Base-by-base conservation (phyloP, 2,888 invertebrate species). In the Cacoxenus indagator region DNA sequence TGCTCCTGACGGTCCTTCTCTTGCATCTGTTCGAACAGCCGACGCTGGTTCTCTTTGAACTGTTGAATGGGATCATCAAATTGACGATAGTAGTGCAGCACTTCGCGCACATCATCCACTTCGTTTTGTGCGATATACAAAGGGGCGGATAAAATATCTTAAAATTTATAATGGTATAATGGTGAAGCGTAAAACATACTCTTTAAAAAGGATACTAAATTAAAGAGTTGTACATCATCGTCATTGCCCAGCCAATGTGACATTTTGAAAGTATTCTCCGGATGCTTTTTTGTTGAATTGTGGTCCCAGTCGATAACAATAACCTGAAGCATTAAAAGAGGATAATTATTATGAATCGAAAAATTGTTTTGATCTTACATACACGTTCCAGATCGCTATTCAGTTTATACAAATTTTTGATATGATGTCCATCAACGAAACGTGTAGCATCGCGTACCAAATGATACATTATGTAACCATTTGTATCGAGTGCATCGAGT, bases 271-370 rank as follows among this genome's bases (percentile, higher is more conserved):
- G 96, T 92, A 89, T 99, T 99, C 81, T 96, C 93, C 1, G 95
- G 94, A 85, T 98, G 96, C 83, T 95, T 92, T 87, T 95, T 93
- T 2, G 96, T 94, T 4, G 97, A 94, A 73, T 94, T 91, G 29
- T 91, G 89, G 89, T 98, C 95, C 95, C 98, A 99, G 87, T 99
- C 99, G 31, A 99, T 91, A 61, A 97, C 95, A 85, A 99, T 97
- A 0, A 98, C 97, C 93, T 96, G 83, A n/a, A n/a, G n/a, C n/a
- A n/a, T n/a, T n/a, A n/a, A n/a, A n/a, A 46, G 11, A 14, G 26
- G 22, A 48, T 48, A 26, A 5, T 19, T 26, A 26, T 4, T 11
- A 55, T 24, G 54, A n/a, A 54, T 66, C 14, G 26, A 27, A 9
- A 6, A 6, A 1, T 29, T 8, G 6, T 46, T 1, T 46, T 26